phyloP scores from a whole-genome alignment of 2,797 vertebrate genomes.

The Sciurus carolinensis region DNA sequence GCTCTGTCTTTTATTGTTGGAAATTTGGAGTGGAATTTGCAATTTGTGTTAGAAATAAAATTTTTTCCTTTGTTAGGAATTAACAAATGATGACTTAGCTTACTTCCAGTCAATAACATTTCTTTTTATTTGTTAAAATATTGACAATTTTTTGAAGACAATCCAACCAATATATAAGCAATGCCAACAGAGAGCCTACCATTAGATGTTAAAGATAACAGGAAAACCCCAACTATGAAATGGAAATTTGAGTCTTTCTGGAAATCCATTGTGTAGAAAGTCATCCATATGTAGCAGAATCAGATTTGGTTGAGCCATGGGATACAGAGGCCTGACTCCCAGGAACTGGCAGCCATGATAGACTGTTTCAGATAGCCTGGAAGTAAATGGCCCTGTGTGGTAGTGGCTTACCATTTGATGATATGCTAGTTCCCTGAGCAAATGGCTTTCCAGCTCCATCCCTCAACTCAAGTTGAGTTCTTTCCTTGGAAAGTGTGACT shows the following conservation, averaged over 20 bases:
- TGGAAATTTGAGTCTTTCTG: neutral
- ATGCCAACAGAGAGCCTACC: neutral
- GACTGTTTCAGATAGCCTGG: no score
- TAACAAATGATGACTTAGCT: neutral
- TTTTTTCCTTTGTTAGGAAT: neutral
- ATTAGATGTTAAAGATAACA: neutral
- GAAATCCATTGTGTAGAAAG: neutral
- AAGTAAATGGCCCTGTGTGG: no score
- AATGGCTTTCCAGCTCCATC: no score
- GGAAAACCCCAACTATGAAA: neutral
- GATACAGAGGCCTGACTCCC: no score
- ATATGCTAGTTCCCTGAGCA: no score
- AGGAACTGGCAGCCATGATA: no score
- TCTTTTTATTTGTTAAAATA: slow-evolving; percentile 48
- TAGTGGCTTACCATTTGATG: no score
- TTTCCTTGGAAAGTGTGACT: no score
- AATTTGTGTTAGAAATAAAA: neutral
- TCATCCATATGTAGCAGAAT: no score
- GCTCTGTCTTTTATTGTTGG: neutral
- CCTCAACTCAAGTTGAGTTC: no score
- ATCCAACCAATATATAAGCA: neutral
- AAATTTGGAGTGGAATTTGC: neutral
- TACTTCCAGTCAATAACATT: neutral
- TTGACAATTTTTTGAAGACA: neutral
- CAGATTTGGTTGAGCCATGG: no score